Base-by-base conservation (phyloP, 1,140 invertebrate genomes). In the Brachionus asplanchnoidis region DNA sequence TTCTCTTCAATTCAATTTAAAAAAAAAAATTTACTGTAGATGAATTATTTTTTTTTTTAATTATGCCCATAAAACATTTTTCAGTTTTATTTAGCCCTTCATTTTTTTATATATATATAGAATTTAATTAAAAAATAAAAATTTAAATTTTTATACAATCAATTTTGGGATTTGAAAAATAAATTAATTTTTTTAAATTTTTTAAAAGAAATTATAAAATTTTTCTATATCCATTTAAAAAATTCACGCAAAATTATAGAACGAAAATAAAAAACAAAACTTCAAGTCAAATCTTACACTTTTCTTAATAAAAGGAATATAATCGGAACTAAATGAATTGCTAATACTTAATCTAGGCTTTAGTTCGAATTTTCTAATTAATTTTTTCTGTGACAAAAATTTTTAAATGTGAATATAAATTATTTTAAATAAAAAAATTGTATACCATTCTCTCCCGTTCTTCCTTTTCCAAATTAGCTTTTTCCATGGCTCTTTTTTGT, bases 371-470 rank as follows among this genome's bases (percentile, higher is more conserved):
- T 73, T 73, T 42, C 44, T 73, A 42, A 73, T 73, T 14, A 73
- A 42, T 42, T 73, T 73, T 73, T 42, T 73, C 68, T 77, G 17
- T 77, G 42, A 36, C 23, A 77, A 77, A 77, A 50, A 50, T 9
- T 77, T 12, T 50, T 23, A 26, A 50, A 50, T 20, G 12, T 77
- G 23, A 77, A 12, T 26, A 50, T n/a, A 26, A 4, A 26, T 50
- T 77, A 8, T 50, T 26, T 11, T 23, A 23, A 8, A 5, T 0
- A 50, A 56, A 46, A 78, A 78, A 78, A 77, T 26, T 50, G 36
- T 65, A 26, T 84, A 84, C 70, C 66, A 84, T 75, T 75, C 68
- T 26, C 23, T 84, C 68, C 1, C 60, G 73, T 23, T 84, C 84
- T 77, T 84, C 84, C 50, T 73, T 56, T 75, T 75, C 84, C 17